phyloP scores from a whole-genome alignment of 2,113 vertebrate genomes.

The Platichthys stellatus region DNA sequence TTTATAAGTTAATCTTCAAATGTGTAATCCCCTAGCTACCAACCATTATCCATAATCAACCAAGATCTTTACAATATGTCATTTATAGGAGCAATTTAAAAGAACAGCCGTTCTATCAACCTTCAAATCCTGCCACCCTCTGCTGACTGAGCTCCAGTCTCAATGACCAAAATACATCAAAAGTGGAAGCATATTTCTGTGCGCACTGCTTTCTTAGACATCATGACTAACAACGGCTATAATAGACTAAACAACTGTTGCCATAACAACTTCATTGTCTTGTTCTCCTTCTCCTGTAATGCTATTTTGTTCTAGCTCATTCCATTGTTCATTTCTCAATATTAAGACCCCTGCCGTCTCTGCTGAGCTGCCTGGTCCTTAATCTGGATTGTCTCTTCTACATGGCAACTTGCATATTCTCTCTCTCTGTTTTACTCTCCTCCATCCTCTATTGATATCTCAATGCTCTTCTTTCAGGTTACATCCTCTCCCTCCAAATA shows the following conservation, averaged over 20 bases:
- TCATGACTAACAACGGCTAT: constrained; percentile 2
- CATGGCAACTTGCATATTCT: not conserved
- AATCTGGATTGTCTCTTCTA: constrained; percentile 24
- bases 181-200: not conserved
- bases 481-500: not conserved
- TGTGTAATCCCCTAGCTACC: not conserved
- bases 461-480: not conserved
- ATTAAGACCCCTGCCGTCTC: constrained; percentile 22
- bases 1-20: not conserved
- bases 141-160: constrained; percentile 31
- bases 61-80: no score
- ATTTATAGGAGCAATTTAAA: no score
- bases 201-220: not conserved
- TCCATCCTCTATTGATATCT: no score
- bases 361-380: constrained; percentile 12
- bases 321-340: constrained; percentile 16
- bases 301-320: not conserved
- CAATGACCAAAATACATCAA: not conserved
- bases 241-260: constrained; percentile 2
- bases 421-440: not conserved
- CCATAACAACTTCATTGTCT: constrained; percentile 6
- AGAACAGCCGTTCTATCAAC: no score
- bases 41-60: no score
- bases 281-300: not conserved
- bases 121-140: constrained; percentile 1